A percentile compares a stretch with the other conserved stretches of the same genome.
phyloP scores from a whole-genome alignment of 1,140 invertebrate species.

The Nixonia krombeini region DNA sequence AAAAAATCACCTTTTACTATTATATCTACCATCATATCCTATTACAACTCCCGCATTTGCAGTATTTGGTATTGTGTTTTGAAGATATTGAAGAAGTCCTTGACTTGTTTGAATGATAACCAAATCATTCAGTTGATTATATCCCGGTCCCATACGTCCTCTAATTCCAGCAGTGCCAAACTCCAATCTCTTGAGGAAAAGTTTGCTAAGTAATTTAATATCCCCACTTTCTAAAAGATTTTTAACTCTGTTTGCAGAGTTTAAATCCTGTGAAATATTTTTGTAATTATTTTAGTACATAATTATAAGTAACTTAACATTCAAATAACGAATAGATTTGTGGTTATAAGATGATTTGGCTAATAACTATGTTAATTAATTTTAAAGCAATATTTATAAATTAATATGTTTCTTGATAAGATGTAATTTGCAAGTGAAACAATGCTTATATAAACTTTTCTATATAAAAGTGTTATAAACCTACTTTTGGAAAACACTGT shows the following conservation, averaged over 20 bases:
- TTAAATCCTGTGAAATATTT: no score
- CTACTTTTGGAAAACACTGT: no score
- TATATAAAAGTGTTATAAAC: no score
- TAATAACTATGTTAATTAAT: no score
- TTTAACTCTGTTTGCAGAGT: conserved; percentile 70
- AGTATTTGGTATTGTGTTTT: conserved; percentile 71
- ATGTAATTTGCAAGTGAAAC: no score
- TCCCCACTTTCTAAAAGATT: conserved; percentile 71
- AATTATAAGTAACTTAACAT: no score
- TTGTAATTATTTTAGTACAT: no score
- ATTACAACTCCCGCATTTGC: conserved; percentile 84
- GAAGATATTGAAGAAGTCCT: conserved; percentile 88
- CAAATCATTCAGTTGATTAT: conserved; percentile 95
- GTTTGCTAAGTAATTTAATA: conserved; percentile 70
- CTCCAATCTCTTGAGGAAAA: conserved; percentile 79
- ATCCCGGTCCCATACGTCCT: conserved; percentile 93
- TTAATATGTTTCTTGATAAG: no score
- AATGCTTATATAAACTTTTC: no score
- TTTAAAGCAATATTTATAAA: no score
- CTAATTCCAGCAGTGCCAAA: conserved; percentile 95
- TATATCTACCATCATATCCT: conserved; percentile 95
- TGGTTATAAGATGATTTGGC: no score
- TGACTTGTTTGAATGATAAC: conserved; percentile 97
- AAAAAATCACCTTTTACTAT: conserved; percentile 83
- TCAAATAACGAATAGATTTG: no score